Percentiles rank a stretch among this genome's conserved stretches.
phyloP scores from a whole-genome alignment of 2,797 vertebrate genomes.

The Semotilus atromaculatus region DNA sequence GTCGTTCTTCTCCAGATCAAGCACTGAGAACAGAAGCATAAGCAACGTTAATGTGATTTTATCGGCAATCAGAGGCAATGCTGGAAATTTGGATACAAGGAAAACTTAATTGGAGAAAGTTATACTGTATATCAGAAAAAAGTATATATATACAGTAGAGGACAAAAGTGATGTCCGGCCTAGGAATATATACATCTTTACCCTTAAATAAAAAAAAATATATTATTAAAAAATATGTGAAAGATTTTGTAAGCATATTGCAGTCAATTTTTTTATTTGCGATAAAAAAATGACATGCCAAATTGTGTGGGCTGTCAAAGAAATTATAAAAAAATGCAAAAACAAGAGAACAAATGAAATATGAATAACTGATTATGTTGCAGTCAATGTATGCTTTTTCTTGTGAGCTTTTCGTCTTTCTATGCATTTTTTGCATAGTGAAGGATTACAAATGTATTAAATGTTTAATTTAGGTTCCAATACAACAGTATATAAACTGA shows the following conservation, averaged over 20 bases:
- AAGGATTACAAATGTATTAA: too few species aligned
- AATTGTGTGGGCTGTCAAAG: background rate
- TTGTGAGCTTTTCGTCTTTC: too few species aligned
- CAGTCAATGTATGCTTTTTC: too few species aligned
- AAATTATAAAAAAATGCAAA: background rate
- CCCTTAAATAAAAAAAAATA: too few species aligned
- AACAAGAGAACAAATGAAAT: too few species aligned
- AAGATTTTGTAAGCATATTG: background rate
- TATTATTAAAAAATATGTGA: too few species aligned
- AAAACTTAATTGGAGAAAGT: background rate
- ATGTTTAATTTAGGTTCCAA: too few species aligned
- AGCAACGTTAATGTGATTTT: constrained; percentile 46
- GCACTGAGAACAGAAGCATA: constrained; percentile 80
- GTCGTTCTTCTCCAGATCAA: constrained; percentile 80
- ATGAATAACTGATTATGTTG: too few species aligned
- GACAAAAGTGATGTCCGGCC: background rate
- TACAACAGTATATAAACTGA: too few species aligned
- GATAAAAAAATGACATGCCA: background rate
- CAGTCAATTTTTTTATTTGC: background rate
- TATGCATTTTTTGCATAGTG: too few species aligned
- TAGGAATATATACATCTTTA: background rate
- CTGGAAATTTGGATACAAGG: background rate
- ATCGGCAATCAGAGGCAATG: background rate
- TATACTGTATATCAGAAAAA: background rate
- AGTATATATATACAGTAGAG: too few species aligned